Percentiles rank a stretch among this genome's conserved stretches.
Conservation (phyloP, 2,888 invertebrate species). For the Cenopis cana region DNA sequence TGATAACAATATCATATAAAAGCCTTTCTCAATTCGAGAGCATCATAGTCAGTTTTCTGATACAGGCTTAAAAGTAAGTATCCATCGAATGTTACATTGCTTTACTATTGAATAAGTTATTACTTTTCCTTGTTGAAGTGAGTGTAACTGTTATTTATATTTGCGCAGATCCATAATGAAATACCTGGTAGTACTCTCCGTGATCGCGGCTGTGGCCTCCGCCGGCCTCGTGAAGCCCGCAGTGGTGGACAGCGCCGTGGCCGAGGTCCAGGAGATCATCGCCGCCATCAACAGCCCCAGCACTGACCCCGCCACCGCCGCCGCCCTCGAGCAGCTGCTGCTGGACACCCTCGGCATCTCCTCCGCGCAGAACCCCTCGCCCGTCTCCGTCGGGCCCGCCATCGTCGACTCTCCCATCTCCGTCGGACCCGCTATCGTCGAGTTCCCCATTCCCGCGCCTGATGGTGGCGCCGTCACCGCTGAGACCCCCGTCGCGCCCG, state of each 20-base stretch:
- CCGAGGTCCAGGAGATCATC: conserved; percentile 57
- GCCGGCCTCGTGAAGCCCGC: conserved; percentile 54
- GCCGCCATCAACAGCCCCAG: conserved; percentile 66
- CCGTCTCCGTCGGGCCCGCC: conserved; percentile 53
- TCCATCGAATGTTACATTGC: no score
- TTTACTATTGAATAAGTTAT: not conserved
- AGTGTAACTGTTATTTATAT: not conserved
- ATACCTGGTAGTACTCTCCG: conserved; percentile 64
- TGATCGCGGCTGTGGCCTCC: conserved; percentile 60
- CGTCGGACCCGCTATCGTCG: conserved; percentile 46
- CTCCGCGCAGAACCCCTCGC: conserved; percentile 44
- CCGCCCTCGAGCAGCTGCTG: conserved; percentile 50
- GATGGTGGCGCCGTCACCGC: conserved; percentile 39
- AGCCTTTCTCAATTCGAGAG: conserved; percentile 33
- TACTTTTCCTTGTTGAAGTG: not conserved
- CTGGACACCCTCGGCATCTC: conserved; percentile 51
- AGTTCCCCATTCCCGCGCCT: conserved; percentile 47
- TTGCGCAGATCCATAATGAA: conserved; percentile 66
- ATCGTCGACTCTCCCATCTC: conserved; percentile 55
- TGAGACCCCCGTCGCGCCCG: conserved; percentile 20
- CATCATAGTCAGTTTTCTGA: conserved; percentile 53
- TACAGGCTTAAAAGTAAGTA: conserved; percentile 52
- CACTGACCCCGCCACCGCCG: conserved; percentile 66
- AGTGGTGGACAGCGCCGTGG: conserved; percentile 43
- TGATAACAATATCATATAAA: conserved; percentile 55